Evolutionary conservation across 2,888 invertebrate species (phyloP), one percentile per base, ranked within the genome.

Genomic region (Drosophila pullipes): DNA sequence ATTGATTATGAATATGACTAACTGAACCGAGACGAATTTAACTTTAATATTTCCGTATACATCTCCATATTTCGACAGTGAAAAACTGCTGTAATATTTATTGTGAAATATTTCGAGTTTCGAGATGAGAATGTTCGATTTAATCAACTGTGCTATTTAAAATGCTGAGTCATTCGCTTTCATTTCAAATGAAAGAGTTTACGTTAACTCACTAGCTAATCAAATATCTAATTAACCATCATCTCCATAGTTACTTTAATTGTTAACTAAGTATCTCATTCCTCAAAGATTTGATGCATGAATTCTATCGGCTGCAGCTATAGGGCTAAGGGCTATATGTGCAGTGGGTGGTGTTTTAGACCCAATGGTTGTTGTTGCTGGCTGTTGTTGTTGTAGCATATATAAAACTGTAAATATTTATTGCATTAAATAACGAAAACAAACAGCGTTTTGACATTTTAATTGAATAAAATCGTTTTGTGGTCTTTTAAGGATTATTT

Each of bases 391-490:
- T 30, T 65, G 44, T 30, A 52, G 44, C 33, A 35, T 33, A 62
- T 64, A 77, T 72, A 76, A 71, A 76, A 83, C 81, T 85, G 89
- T 87, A 85, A 85, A 85, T 85, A 87, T 89, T 82, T 89, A 87
- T 89, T 87, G 85, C 85, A 89, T 85, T 85, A 85, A 85, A 85
- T 85, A 85, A 85, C 52, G 88, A 89, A 85, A 85, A 85, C 88
- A 89, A 85, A 89, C 88, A 89, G 74, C 85, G 90, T 86, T 90
- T 86, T 86, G 86, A 90, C 86, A 90, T 90, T 86, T 86, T 86
- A 86, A 86, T 86, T 86, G 86, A 86, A 86, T 86, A 85, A 90
- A 86, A 90, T 85, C 90, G 85, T 88, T 86, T 85, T 90, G 85
- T 85, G 90, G 89, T 90, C 85, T 89, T 85, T 85, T 89, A 85